A percentile compares a stretch with the other conserved stretches of the same genome.
These are phyloP conservation scores for Sibirionetta formosa DNA, from an alignment of 2,797 vertebrate species.

Conservation along the genomic window DNA sequence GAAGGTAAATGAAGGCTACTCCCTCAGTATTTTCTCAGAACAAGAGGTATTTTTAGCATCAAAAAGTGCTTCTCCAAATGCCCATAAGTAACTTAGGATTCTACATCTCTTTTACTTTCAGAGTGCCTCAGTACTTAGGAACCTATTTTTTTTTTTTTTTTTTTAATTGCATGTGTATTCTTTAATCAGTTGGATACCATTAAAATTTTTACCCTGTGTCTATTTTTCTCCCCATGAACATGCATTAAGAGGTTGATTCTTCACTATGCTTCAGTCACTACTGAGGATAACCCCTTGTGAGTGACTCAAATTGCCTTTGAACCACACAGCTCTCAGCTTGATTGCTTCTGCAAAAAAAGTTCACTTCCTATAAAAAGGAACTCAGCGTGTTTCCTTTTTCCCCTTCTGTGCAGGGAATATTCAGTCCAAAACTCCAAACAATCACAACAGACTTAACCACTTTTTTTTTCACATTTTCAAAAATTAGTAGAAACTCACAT, in stretches of 20 bases:
- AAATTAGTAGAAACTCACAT: not conserved
- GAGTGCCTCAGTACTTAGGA: not conserved
- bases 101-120: not conserved
- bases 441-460: not conserved
- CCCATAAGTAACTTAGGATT: not conserved
- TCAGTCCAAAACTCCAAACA: not conserved
- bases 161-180: not conserved
- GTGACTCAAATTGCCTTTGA: not conserved
- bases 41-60: not conserved
- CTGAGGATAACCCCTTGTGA: not conserved
- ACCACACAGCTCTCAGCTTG: not conserved
- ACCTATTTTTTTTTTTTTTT: not conserved
- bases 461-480: not conserved
- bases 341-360: not conserved
- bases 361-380: not conserved
- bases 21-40: not conserved
- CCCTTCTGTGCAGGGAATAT: not conserved
- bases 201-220: not conserved
- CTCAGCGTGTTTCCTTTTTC: not conserved
- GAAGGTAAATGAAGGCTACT: not conserved
- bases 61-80: not conserved
- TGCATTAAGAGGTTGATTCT: not conserved
- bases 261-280: not conserved
- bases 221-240: not conserved
- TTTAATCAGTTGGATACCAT: not conserved